A percentile compares a stretch with the other conserved stretches of the same genome.
phyloP scores from a whole-genome alignment of 2,888 invertebrate genomes.

The Callosobruchus maculatus region DNA sequence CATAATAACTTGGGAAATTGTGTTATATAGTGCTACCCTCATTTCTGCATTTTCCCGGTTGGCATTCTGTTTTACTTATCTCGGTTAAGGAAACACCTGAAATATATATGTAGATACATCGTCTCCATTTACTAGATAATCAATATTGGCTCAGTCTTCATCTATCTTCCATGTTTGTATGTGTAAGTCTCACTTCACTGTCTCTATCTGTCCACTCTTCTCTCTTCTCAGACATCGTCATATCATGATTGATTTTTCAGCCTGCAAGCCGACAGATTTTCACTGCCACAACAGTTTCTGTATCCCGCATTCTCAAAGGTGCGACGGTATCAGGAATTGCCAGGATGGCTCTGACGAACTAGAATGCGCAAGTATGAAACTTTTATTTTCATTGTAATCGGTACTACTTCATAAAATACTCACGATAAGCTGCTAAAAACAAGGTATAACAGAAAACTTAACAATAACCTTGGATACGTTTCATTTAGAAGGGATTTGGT shows the following conservation, averaged over 20 bases:
- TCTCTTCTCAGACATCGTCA: neutral
- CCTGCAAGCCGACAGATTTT: slow-evolving; percentile 37
- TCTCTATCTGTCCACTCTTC: neutral
- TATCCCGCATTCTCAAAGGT: slow-evolving; percentile 52
- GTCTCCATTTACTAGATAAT: neutral
- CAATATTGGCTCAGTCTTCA: neutral
- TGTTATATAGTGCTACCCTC: too few species aligned
- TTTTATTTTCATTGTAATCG: neutral
- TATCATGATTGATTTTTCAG: slow-evolving; percentile 31
- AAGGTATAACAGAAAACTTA: neutral
- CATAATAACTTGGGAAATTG: too few species aligned
- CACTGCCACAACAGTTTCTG: slow-evolving; percentile 58
- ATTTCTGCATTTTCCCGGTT: too few species aligned
- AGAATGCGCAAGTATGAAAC: slow-evolving; percentile 35
- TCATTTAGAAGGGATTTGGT: too few species aligned
- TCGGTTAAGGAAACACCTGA: too few species aligned
- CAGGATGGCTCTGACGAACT: slow-evolving; percentile 63
- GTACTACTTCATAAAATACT: neutral
- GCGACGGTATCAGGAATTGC: slow-evolving; percentile 59
- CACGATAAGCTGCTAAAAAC: neutral
- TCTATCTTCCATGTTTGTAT: neutral
- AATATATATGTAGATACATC: neutral
- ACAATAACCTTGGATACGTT: too few species aligned
- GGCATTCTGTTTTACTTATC: too few species aligned
- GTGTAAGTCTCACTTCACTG: neutral